Conservation (phyloP, 1,140 invertebrate genomes). For the Linepithema humile region DNA sequence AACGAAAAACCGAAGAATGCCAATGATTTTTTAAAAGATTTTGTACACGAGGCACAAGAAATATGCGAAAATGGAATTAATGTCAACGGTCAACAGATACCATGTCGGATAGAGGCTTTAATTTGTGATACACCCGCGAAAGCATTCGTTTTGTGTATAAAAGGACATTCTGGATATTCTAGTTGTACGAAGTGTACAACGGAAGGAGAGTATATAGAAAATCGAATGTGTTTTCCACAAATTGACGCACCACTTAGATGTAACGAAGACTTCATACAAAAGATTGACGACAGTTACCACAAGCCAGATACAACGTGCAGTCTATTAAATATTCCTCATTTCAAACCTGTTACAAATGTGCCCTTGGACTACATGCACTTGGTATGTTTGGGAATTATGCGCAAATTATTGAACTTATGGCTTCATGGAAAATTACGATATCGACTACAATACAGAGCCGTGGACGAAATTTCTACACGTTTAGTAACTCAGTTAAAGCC, state of each 20-base stretch:
- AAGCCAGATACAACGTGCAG: too few relatives aligned
- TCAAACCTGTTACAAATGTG: slow-evolving; percentile 7
- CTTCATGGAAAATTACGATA: not conserved
- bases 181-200: not conserved
- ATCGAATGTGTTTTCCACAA: slow-evolving; percentile 4
- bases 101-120: not conserved
- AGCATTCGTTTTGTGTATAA: not conserved
- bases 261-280: not conserved
- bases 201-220: not conserved
- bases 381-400: too few relatives aligned
- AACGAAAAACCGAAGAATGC: not conserved
- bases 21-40: slow-evolving; percentile 5
- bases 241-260: not conserved
- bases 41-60: not conserved
- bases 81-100: not conserved
- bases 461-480: not conserved
- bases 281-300: not conserved
- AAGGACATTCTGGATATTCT: slow-evolving; percentile 6
- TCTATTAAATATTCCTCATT: not conserved
- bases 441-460: not conserved
- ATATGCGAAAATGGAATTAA: not conserved
- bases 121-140: slow-evolving; percentile 17
- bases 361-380: not conserved
- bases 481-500: not conserved
- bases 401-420: not conserved